Percentiles rank a stretch among this genome's conserved stretches.
These are phyloP conservation scores for Neosalanx taihuensis DNA, from an alignment of 2,797 vertebrate species.

Conservation along the genomic window DNA sequence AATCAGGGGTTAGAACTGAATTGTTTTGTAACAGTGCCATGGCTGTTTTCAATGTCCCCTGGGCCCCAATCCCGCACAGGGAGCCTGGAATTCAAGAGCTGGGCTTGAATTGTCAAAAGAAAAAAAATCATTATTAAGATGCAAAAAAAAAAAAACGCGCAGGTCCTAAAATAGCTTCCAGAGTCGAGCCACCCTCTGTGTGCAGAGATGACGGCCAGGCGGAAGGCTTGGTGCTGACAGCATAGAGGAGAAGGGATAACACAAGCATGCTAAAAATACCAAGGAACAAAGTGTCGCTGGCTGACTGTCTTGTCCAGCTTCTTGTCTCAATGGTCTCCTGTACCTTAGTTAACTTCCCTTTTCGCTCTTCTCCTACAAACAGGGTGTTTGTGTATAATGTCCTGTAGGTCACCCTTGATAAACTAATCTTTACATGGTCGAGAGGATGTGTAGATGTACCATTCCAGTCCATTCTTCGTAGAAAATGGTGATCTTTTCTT, in stretches of 20 bases:
- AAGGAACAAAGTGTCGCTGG: conserved; percentile 1
- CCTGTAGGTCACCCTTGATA: neutral
- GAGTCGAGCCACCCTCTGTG: conserved; percentile 12
- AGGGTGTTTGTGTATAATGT: conserved; percentile 16
- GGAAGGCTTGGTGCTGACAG: conserved; percentile 11
- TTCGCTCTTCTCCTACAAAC: neutral
- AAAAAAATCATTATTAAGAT: conserved; percentile 20
- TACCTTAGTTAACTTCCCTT: neutral
- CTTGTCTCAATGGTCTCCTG: neutral
- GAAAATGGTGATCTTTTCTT: conserved; percentile 40
- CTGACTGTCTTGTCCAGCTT: neutral
- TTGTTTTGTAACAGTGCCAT: conserved; percentile 15
- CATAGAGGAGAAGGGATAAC: conserved; percentile 26
- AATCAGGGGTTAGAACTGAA: neutral
- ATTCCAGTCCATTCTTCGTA: conserved; percentile 42
- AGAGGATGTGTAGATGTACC: conserved; percentile 22
- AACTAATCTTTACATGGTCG: no score
- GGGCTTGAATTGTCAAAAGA: neutral
- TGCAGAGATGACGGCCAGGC: neutral
- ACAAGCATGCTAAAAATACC: conserved; percentile 19
- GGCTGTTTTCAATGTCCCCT: conserved; percentile 15
- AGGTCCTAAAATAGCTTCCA: conserved; percentile 28
- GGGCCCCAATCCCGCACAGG: neutral
- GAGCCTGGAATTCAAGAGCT: neutral
- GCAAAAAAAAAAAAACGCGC: conserved; percentile 21